Evolutionary conservation across 1,140 invertebrate genomes (phyloP).

Genomic region (Lerema accius): DNA sequence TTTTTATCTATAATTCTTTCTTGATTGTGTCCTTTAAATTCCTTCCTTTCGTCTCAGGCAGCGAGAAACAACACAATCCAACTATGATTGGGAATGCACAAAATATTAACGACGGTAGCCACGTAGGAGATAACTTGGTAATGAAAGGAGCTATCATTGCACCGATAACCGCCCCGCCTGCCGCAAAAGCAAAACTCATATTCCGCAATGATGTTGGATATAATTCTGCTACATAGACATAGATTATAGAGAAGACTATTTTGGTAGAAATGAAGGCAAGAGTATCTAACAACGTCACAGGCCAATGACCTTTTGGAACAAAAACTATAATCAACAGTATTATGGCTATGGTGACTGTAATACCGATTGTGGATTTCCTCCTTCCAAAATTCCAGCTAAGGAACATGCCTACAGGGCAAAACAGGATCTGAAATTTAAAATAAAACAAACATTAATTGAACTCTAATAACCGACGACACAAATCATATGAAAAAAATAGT

Average conservation of each 20-base stretch:
- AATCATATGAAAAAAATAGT: no score
- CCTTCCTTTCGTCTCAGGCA: slow-evolving; percentile 60
- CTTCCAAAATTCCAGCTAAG: slow-evolving; percentile 44
- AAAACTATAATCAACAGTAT: slow-evolving; percentile 47
- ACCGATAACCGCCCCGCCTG: slow-evolving; percentile 44
- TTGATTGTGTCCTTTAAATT: slow-evolving; percentile 53
- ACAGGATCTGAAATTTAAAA: slow-evolving; percentile 31
- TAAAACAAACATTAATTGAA: no score
- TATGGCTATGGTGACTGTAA: slow-evolving; percentile 19
- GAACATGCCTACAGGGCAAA: slow-evolving; percentile 24
- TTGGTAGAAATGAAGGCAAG: no score
- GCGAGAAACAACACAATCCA: slow-evolving; percentile 38
- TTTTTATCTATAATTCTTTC: slow-evolving; percentile 2
- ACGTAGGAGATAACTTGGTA: slow-evolving; percentile 45
- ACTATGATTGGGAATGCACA: slow-evolving; percentile 41
- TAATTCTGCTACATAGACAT: slow-evolving; percentile 47
- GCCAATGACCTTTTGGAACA: slow-evolving; percentile 10
- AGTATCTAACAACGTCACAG: no score
- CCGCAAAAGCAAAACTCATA: slow-evolving; percentile 48
- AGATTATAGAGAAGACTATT: no score
- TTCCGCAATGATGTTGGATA: slow-evolving; percentile 54
- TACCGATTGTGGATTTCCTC: slow-evolving; percentile 33
- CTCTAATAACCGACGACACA: no score
- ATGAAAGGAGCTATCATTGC: slow-evolving; percentile 55
- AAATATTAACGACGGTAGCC: slow-evolving; percentile 53